phyloP scores from a whole-genome alignment of 2,113 vertebrate species.

The Hassar affinis region DNA sequence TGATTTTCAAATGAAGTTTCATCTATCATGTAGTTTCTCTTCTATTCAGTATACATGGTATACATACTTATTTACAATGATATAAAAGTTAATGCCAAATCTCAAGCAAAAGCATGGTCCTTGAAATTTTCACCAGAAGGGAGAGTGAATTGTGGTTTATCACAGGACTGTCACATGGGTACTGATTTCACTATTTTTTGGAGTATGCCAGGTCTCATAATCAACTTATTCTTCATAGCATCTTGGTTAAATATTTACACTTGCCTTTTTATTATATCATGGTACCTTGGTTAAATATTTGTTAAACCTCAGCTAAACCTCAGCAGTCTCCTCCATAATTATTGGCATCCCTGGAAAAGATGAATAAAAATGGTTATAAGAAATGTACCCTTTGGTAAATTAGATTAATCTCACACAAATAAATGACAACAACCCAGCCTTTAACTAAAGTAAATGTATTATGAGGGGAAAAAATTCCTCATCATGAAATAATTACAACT shows the following conservation, averaged over 20 bases:
- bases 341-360: no score
- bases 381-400: no score
- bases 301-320: background rate
- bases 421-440: no score
- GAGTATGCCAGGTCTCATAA: background rate
- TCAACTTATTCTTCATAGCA: background rate
- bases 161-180: background rate
- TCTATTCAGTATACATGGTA: background rate
- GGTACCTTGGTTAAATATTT: background rate
- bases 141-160: background rate
- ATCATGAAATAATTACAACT: no score
- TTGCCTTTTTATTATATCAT: background rate
- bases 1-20: no score
- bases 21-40: background rate
- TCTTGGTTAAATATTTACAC: slow-evolving; percentile 2
- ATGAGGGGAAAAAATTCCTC: no score
- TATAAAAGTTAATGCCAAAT: background rate
- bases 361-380: no score
- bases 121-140: no score
- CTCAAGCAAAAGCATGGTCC: background rate
- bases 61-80: background rate
- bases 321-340: no score
- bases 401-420: no score
- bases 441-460: no score
- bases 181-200: background rate